These are phyloP conservation scores for Chrysocyon brachyurus DNA, from an alignment of 2,797 vertebrate species.

Conservation along the genomic window DNA sequence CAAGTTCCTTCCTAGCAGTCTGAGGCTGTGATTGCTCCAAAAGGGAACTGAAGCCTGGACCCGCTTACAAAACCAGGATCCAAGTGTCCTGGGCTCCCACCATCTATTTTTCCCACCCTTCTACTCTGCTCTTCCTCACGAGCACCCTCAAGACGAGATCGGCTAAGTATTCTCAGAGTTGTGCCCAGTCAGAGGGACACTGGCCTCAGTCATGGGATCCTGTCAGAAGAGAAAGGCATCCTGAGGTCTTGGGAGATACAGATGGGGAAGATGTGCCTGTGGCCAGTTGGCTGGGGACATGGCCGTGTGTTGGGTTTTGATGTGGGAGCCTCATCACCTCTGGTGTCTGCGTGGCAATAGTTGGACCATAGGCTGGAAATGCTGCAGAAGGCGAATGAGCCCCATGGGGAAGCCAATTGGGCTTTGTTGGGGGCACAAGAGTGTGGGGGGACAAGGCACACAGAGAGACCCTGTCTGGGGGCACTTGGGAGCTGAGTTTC, in stretches of 20 bases:
- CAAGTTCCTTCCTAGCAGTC: neutral
- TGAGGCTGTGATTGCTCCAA: neutral
- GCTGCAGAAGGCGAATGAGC: neutral
- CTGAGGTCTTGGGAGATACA: neutral
- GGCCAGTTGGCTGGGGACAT: neutral
- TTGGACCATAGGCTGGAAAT: neutral
- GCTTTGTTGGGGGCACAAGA: neutral
- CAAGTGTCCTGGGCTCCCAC: neutral
- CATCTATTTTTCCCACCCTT: neutral
- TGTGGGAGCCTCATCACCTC: neutral
- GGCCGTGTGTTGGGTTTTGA: neutral
- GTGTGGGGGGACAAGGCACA: neutral
- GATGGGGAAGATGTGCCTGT: neutral
- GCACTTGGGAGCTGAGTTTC: neutral
- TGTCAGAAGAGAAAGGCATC: neutral
- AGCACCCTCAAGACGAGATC: neutral
- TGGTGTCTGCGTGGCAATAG: neutral
- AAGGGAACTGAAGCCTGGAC: neutral
- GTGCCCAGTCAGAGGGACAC: neutral
- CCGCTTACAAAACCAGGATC: neutral
- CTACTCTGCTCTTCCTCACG: accelerated
- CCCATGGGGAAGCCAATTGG: neutral
- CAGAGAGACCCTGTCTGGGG: neutral
- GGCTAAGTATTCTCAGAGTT: neutral
- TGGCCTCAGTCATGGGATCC: neutral